These are phyloP conservation scores for Didymodactylos carnosus DNA, from an alignment of 2,888 invertebrate species.

Conservation along the genomic window DNA sequence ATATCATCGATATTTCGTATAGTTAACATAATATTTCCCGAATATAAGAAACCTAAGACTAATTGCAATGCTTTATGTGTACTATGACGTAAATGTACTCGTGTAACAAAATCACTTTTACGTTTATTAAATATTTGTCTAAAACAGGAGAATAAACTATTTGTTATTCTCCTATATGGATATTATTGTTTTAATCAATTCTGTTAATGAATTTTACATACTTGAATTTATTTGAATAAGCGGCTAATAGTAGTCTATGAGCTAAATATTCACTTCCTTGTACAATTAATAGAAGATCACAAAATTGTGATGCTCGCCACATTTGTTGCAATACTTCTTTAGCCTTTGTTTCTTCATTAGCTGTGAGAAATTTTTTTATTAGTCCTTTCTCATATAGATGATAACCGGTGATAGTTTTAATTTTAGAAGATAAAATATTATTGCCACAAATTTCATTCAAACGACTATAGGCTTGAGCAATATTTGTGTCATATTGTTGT, in stretches of 20 bases:
- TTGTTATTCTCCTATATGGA: too few species aligned
- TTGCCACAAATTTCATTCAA: not conserved
- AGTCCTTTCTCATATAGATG: not conserved
- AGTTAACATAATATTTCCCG: not conserved
- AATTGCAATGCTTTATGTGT: not conserved
- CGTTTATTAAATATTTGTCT: not conserved
- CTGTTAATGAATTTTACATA: too few species aligned
- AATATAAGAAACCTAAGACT: not conserved
- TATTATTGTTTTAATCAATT: too few species aligned
- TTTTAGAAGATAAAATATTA: not conserved
- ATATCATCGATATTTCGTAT: constrained; percentile 2
- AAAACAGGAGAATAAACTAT: not conserved
- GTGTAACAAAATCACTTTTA: constrained; percentile 5
- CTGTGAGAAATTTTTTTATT: not conserved
- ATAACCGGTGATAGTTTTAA: not conserved
- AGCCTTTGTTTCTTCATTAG: not conserved
- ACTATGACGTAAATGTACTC: not conserved
- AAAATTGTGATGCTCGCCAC: not conserved
- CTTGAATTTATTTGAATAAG: not conserved
- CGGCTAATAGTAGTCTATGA: not conserved
- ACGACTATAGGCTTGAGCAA: not conserved
- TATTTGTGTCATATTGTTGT: too few species aligned
- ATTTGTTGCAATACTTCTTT: not conserved
- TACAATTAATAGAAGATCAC: constrained; percentile 2
- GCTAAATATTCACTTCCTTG: constrained; percentile 9